Evolutionary conservation across 2,888 invertebrate genomes (phyloP).

Genomic region (Sycophila texana): DNA sequence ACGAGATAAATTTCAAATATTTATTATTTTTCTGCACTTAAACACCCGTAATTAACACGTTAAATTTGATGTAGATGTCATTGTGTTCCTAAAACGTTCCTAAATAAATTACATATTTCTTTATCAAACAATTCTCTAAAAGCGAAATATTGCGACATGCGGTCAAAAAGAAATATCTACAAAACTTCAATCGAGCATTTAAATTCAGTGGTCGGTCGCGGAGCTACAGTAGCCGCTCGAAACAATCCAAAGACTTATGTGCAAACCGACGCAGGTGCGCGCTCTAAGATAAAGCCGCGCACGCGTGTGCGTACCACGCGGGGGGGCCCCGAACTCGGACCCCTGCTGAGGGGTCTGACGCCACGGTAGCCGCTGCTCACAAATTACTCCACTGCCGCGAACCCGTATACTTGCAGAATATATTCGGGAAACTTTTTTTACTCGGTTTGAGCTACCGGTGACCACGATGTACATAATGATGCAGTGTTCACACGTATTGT

Average conservation of each 20-base stretch:
- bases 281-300: not conserved
- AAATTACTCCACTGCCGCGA: slow-evolving; percentile 68
- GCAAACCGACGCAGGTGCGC: not conserved
- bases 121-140: too few species aligned
- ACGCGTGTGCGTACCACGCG: not conserved
- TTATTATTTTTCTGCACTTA: too few species aligned
- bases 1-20: too few species aligned
- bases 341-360: slow-evolving; percentile 66
- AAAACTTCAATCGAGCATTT: too few species aligned
- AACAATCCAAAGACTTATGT: slow-evolving; percentile 1
- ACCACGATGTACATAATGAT: not conserved
- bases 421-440: slow-evolving; percentile 22
- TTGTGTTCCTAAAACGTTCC: too few species aligned
- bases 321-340: slow-evolving; percentile 57
- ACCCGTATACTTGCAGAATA: slow-evolving; percentile 33
- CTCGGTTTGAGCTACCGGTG: slow-evolving; percentile 3
- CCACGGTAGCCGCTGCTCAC: slow-evolving; percentile 70
- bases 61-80: too few species aligned
- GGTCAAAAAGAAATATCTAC: too few species aligned
- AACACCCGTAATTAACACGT: too few species aligned
- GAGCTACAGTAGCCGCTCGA: not conserved
- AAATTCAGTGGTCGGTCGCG: too few species aligned
- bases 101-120: too few species aligned
- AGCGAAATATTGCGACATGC: too few species aligned
- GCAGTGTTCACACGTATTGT: not conserved